phyloP scores from a whole-genome alignment of 2,888 invertebrate species.

The Margaritifera margaritifera region DNA sequence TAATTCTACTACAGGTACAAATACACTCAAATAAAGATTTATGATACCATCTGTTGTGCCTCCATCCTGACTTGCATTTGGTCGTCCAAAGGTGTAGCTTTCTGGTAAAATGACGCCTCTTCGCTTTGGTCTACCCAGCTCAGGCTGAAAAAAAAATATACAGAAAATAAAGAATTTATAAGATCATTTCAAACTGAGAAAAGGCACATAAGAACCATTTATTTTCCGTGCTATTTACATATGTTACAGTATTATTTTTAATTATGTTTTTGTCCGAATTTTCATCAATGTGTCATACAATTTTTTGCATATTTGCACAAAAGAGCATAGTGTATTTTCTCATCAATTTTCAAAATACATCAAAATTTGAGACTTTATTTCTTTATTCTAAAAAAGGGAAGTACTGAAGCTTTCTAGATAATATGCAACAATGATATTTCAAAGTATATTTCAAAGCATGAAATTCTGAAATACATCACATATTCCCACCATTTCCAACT shows the following conservation, averaged over 20 bases:
- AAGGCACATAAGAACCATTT: neutral
- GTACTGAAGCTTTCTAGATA: no score
- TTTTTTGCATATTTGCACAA: neutral
- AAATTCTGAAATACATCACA: no score
- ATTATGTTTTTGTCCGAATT: neutral
- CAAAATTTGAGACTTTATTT: no score
- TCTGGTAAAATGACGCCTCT: constrained; percentile 59
- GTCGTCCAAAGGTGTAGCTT: constrained; percentile 57
- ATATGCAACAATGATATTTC: no score
- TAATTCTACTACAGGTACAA: constrained; percentile 1
- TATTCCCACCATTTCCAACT: no score
- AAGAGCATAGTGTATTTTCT: no score
- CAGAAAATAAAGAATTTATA: no score
- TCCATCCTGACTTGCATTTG: constrained; percentile 57
- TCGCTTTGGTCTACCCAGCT: constrained; percentile 62
- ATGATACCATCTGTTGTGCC: constrained; percentile 64
- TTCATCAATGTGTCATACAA: neutral
- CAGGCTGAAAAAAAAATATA: constrained; percentile 46
- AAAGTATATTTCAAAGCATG: no score
- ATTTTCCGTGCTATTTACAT: neutral
- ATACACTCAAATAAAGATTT: neutral
- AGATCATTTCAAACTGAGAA: no score
- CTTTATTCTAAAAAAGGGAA: no score
- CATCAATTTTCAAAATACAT: no score
- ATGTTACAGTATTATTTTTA: neutral